phyloP scores from a whole-genome alignment of 2,888 invertebrate genomes.

The Hydriomena furcata region DNA sequence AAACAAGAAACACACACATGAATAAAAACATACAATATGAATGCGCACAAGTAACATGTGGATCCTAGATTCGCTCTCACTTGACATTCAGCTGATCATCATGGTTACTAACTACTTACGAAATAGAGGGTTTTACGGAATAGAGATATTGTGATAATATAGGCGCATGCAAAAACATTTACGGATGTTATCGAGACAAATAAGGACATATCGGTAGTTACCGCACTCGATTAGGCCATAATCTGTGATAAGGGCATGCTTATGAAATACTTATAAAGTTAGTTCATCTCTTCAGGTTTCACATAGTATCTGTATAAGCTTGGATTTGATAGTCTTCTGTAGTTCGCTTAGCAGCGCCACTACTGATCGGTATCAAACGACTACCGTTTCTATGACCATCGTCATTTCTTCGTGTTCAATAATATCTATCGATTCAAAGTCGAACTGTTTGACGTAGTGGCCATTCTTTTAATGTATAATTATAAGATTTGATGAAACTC shows the following conservation, averaged over 20 bases:
- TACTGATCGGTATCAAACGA: slow-evolving; percentile 22
- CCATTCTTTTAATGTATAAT: slow-evolving; percentile 61
- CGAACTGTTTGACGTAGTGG: slow-evolving; percentile 62
- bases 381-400: slow-evolving; percentile 4
- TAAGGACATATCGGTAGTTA: slow-evolving; percentile 73
- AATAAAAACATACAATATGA: slow-evolving; percentile 36
- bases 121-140: slow-evolving; percentile 27
- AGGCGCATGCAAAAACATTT: slow-evolving; percentile 30
- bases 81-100: slow-evolving; percentile 30
- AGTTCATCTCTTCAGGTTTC: slow-evolving; percentile 54
- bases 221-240: slow-evolving; percentile 69
- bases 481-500: slow-evolving; percentile 32
- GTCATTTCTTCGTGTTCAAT: slow-evolving; percentile 14
- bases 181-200: slow-evolving; percentile 44
- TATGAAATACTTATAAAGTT: slow-evolving; percentile 68
- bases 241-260: slow-evolving; percentile 80
- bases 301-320: slow-evolving; percentile 60
- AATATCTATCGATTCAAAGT: slow-evolving; percentile 34
- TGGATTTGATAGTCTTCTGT: slow-evolving; percentile 79
- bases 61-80: slow-evolving; percentile 36
- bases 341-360: slow-evolving; percentile 73
- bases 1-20: slow-evolving; percentile 1
- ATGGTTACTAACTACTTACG: slow-evolving; percentile 15
- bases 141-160: slow-evolving; percentile 34
- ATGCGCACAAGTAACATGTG: slow-evolving; percentile 56